A percentile compares a stretch with the other conserved stretches of the same genome.
Conservation (phyloP, 1,140 invertebrate genomes). For the Melitaea cinxia region DNA sequence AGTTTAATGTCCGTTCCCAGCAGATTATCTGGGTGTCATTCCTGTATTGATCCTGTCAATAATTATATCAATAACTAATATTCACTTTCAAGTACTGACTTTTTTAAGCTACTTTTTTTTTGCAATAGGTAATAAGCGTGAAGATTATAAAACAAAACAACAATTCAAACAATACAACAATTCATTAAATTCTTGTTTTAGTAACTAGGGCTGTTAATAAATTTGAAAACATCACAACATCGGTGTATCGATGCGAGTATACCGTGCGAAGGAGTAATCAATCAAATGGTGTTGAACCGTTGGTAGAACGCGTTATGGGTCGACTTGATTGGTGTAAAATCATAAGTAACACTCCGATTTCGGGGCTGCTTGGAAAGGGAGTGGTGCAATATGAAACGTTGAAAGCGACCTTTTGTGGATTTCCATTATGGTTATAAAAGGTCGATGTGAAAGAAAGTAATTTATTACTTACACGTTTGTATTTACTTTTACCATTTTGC, state of each 20-base stretch:
- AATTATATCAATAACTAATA: too few relatives aligned
- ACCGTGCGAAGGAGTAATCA: constrained; percentile 45
- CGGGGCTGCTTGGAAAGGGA: constrained; percentile 22
- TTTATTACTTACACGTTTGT: not conserved
- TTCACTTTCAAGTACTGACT: too few relatives aligned
- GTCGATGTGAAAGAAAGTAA: not conserved
- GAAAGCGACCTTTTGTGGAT: not conserved
- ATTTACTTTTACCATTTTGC: not conserved
- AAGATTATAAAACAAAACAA: not conserved
- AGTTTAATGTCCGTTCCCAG: too few relatives aligned
- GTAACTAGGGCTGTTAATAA: constrained; percentile 26
- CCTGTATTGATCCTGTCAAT: too few relatives aligned
- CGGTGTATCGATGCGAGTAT: constrained; percentile 20
- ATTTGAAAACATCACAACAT: constrained; percentile 19
- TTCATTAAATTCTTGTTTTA: constrained; percentile 1
- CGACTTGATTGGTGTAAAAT: constrained; percentile 35
- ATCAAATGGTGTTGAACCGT: constrained; percentile 41
- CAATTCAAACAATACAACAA: too few relatives aligned
- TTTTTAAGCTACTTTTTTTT: not conserved
- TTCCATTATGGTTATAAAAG: not conserved
- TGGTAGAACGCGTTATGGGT: constrained; percentile 30
- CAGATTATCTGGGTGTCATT: too few relatives aligned
- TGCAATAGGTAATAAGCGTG: not conserved
- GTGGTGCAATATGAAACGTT: not conserved
- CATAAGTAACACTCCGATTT: constrained; percentile 37